These are phyloP conservation scores for Tamandua tetradactyla DNA, from an alignment of 2,797 vertebrate species.

Conservation along the genomic window DNA sequence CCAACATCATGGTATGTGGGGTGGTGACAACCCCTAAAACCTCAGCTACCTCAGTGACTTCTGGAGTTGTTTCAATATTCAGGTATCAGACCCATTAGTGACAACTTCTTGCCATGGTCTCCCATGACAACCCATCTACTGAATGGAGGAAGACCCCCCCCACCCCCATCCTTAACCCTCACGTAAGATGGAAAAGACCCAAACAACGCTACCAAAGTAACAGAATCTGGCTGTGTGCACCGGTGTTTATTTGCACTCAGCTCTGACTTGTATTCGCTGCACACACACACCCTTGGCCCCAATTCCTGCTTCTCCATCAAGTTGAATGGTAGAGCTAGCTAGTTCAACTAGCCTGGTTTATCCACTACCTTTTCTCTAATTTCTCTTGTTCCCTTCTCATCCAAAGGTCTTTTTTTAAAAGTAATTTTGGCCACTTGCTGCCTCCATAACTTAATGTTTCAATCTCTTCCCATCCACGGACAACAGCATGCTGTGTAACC, in stretches of 20 bases:
- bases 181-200: neutral
- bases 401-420: neutral
- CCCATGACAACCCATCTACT: fast-evolving
- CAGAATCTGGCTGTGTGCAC: neutral
- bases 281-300: fast-evolving
- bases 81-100: neutral
- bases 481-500: fast-evolving
- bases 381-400: neutral
- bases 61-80: neutral
- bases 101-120: neutral
- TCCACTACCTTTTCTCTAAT: neutral
- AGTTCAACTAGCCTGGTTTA: too few relatives aligned
- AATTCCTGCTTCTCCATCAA: too few relatives aligned
- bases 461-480: fast-evolving
- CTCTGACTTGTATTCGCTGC: fast-evolving
- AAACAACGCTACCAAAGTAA: fast-evolving
- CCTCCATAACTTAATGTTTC: too few relatives aligned
- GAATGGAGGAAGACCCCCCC: neutral
- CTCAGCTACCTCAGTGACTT: fast-evolving
- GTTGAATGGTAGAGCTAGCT: too few relatives aligned
- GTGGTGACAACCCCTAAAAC: neutral
- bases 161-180: too few relatives aligned
- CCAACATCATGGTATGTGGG: fast-evolving
- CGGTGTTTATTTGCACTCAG: fast-evolving
- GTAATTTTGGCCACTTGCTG: too few relatives aligned